These are phyloP conservation scores for Drosophila jambulina DNA, from an alignment of 1,140 invertebrate genomes.

Conservation along the genomic window DNA sequence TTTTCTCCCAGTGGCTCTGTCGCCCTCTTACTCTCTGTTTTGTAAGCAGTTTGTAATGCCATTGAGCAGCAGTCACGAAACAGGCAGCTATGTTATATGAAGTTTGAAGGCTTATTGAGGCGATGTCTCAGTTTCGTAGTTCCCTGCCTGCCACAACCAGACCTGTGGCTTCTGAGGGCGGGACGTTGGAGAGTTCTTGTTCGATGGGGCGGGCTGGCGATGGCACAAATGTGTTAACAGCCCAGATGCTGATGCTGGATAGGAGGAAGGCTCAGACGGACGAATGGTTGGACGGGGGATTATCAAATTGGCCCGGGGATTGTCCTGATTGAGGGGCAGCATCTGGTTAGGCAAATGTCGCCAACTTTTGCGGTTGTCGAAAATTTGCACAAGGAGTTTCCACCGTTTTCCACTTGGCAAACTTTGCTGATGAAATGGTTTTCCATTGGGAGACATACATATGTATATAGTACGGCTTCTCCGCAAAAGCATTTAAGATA, in stretches of 20 bases:
- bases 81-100: slow-evolving; percentile 42
- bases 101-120: slow-evolving; percentile 45
- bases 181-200: not conserved
- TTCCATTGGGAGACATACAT: slow-evolving; percentile 7
- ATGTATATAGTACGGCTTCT: not conserved
- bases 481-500: slow-evolving; percentile 1
- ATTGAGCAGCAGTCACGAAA: slow-evolving; percentile 45
- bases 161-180: slow-evolving; percentile 32
- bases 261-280: not conserved
- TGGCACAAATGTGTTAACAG: slow-evolving; percentile 36
- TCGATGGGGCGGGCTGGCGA: not conserved
- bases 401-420: slow-evolving; percentile 22
- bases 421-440: slow-evolving; percentile 20
- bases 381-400: slow-evolving; percentile 32
- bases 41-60: slow-evolving; percentile 34
- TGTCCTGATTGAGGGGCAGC: slow-evolving; percentile 45
- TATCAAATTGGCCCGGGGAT: slow-evolving; percentile 50
- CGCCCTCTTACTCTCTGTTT: slow-evolving; percentile 10
- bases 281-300: slow-evolving; percentile 17
- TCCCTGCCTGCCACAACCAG: slow-evolving; percentile 25
- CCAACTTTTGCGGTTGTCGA: slow-evolving; percentile 43
- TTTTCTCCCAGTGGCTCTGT: slow-evolving; percentile 10
- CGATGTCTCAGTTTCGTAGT: slow-evolving; percentile 53
- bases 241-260: slow-evolving; percentile 9
- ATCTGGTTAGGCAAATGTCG: slow-evolving; percentile 51